phyloP scores from a whole-genome alignment of 1,140 invertebrate species.

The Lycorma delicatula region DNA sequence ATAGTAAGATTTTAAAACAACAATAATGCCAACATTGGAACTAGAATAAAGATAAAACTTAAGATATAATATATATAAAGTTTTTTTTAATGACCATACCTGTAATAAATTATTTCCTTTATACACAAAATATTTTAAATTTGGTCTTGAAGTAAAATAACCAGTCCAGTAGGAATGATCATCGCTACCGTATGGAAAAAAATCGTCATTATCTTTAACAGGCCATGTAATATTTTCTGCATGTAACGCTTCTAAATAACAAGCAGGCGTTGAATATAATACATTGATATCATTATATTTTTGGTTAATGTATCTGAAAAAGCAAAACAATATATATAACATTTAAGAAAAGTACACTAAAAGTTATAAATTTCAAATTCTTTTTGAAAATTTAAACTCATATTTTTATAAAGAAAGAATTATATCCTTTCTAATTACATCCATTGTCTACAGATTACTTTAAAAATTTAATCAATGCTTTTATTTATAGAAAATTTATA shows the following conservation, averaged over 20 bases:
- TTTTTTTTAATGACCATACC: no score
- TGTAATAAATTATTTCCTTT: conserved; percentile 57
- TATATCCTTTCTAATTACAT: no score
- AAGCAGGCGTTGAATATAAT: conserved; percentile 70
- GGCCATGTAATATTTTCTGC: conserved; percentile 44
- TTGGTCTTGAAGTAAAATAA: conserved; percentile 67
- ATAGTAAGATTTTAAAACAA: no score
- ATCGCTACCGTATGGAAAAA: conserved; percentile 65
- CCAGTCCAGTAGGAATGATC: conserved; percentile 71
- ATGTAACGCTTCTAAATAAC: conserved; percentile 57
- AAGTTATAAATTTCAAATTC: neutral
- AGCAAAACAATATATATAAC: neutral
- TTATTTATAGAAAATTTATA: no score
- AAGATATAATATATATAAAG: no score
- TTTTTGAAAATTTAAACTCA: neutral
- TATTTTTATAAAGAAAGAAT: neutral
- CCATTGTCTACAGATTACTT: no score
- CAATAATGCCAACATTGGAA: no score
- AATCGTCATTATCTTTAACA: conserved; percentile 53
- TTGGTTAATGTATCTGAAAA: conserved; percentile 45
- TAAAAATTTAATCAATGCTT: no score
- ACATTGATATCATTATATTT: conserved; percentile 50
- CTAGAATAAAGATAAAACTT: no score
- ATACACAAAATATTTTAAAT: conserved; percentile 54
- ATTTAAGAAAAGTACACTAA: neutral